A percentile compares a stretch with the other conserved stretches of the same genome.
These are phyloP conservation scores for Sclerurus mexicanus DNA, from an alignment of 2,113 vertebrate species.

Conservation along the genomic window DNA sequence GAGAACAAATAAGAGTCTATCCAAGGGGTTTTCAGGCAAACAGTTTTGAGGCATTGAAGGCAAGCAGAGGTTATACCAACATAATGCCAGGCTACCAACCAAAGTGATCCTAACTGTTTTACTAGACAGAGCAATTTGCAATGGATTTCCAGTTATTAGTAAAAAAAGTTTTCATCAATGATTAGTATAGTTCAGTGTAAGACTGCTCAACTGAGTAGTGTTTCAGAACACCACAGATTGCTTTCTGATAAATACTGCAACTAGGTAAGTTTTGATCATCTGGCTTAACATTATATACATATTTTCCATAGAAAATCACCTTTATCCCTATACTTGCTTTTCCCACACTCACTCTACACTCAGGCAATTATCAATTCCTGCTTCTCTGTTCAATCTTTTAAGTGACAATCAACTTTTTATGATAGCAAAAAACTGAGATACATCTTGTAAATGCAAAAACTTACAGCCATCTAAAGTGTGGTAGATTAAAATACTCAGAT, in stretches of 20 bases:
- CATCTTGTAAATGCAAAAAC: neutral
- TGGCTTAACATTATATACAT: neutral
- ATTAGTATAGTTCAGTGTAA: neutral
- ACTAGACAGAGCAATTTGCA: neutral
- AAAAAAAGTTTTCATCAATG: neutral
- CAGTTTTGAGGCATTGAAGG: neutral
- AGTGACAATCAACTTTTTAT: neutral
- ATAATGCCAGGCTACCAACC: accelerated
- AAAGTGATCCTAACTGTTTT: neutral
- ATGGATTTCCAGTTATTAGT: neutral
- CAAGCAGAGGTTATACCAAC: neutral
- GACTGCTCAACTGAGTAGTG: neutral
- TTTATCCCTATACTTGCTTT: neutral
- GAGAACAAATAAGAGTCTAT: neutral
- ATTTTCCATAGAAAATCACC: neutral
- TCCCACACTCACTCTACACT: neutral
- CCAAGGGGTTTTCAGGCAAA: neutral
- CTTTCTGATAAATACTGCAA: neutral
- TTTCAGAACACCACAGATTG: neutral
- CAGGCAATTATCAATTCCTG: neutral
- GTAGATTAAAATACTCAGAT: neutral
- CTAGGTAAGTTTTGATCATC: neutral
- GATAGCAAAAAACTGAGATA: neutral
- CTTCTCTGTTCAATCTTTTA: neutral
- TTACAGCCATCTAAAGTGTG: neutral